Conservation (phyloP, 2,797 vertebrate species). For the Crocodylus rhombifer region DNA sequence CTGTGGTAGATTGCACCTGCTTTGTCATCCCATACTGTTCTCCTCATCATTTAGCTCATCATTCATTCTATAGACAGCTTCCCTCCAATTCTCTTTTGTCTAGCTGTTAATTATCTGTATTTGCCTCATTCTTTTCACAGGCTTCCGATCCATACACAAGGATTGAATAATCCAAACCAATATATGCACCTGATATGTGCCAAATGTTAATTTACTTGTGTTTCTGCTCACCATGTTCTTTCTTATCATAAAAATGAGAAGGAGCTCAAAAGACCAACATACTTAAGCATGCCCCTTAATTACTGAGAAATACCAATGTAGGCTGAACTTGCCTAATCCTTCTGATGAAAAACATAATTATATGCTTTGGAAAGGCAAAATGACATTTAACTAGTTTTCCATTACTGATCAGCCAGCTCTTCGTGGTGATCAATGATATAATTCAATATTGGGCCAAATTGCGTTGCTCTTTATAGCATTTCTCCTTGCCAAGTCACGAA, state of each 20-base stretch:
- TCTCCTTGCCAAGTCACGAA: conserved; percentile 2
- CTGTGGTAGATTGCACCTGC: background rate
- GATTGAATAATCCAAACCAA: background rate
- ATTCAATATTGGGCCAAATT: background rate
- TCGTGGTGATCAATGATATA: conserved; percentile 8
- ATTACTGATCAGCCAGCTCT: conserved; percentile 39
- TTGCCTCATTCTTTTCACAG: conserved; percentile 5
- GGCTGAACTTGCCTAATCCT: background rate
- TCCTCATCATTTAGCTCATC: conserved; percentile 5
- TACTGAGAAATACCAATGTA: background rate
- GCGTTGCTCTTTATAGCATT: background rate
- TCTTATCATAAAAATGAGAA: background rate
- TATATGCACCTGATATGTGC: background rate
- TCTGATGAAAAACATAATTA: background rate
- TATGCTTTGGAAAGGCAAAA: conserved; percentile 40
- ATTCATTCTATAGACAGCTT: conserved; percentile 47
- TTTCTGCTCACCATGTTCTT: background rate
- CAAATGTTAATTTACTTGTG: background rate
- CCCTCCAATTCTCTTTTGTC: conserved; percentile 29
- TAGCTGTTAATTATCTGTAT: background rate
- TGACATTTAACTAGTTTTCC: conserved; percentile 36
- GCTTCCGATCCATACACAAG: background rate
- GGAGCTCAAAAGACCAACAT: background rate
- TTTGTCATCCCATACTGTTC: background rate
- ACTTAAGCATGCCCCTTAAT: background rate